These are phyloP conservation scores for Epizoanthus ramosus DNA, from an alignment of 92 coral and sea anemone species.

Conservation along the genomic window DNA sequence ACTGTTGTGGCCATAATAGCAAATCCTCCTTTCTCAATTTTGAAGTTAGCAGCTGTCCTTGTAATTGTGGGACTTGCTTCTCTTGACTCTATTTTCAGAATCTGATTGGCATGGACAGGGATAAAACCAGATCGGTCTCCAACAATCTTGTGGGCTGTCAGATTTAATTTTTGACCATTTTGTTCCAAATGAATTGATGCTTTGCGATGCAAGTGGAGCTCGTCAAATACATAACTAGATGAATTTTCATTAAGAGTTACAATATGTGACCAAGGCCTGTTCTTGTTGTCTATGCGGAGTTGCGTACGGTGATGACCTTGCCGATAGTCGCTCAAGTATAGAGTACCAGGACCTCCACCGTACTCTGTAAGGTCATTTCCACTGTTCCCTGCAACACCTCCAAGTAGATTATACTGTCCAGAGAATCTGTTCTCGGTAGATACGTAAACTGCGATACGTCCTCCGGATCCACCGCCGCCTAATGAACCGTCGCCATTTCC, in stretches of 20 bases:
- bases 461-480: slow-evolving; percentile 73
- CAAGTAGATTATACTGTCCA: slow-evolving; percentile 50
- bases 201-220: slow-evolving; percentile 54
- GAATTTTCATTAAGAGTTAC: slow-evolving; percentile 61
- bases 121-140: slow-evolving; percentile 70
- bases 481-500: slow-evolving; percentile 52
- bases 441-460: slow-evolving; percentile 59
- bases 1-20: slow-evolving; percentile 73
- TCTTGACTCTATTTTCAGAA: slow-evolving; percentile 59
- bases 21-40: slow-evolving; percentile 52
- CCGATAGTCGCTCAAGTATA: slow-evolving; percentile 55
- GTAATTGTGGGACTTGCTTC: slow-evolving; percentile 64
- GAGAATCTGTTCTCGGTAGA: slow-evolving; percentile 45
- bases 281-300: slow-evolving; percentile 61
- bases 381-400: slow-evolving; percentile 59
- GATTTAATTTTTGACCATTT: slow-evolving; percentile 50
- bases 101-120: slow-evolving; percentile 53
- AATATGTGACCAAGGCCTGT: slow-evolving; percentile 62
- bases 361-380: slow-evolving; percentile 33
- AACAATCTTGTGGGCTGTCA: slow-evolving; percentile 62
- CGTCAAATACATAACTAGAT: slow-evolving; percentile 55
- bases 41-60: slow-evolving; percentile 71
- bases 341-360: slow-evolving; percentile 75
- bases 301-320: slow-evolving; percentile 38
- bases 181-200: slow-evolving; percentile 60